A percentile compares a stretch with the other conserved stretches of the same genome.
phyloP scores from a whole-genome alignment of 2,888 invertebrate species.

The Blera fallax region DNA sequence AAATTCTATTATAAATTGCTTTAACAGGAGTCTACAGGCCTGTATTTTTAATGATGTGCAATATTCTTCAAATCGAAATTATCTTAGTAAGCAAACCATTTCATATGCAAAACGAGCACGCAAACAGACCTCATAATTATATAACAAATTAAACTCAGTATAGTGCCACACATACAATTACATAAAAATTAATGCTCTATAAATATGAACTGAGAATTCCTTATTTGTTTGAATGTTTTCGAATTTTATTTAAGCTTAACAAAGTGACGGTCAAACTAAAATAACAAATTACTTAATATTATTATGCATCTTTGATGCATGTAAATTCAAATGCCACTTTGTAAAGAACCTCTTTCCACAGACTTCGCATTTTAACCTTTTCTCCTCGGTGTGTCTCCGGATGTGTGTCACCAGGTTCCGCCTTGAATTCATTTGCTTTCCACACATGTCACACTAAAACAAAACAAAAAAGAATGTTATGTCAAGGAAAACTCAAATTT shows the following conservation, averaged over 20 bases:
- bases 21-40: too few relatives aligned
- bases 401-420: slow-evolving; percentile 62
- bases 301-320: slow-evolving; percentile 64
- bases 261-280: neutral
- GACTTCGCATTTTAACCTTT: slow-evolving; percentile 57
- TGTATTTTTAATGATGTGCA: too few relatives aligned
- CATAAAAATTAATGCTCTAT: neutral
- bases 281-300: slow-evolving; percentile 38
- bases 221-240: neutral
- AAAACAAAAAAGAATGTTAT: neutral
- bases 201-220: neutral
- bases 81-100: too few relatives aligned
- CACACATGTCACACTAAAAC: slow-evolving; percentile 58
- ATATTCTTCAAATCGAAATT: too few relatives aligned
- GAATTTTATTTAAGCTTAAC: neutral
- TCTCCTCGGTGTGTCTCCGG: slow-evolving; percentile 63
- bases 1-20: too few relatives aligned
- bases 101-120: too few relatives aligned
- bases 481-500: neutral
- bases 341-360: slow-evolving; percentile 65
- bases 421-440: slow-evolving; percentile 66
- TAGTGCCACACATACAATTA: neutral
- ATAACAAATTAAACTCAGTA: too few relatives aligned
- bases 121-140: too few relatives aligned
- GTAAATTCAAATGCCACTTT: slow-evolving; percentile 63